Evolutionary conservation across 2,113 vertebrate genomes (phyloP), one percentile per base, ranked within the genome.

Genomic region (Rhinichthys klamathensis): DNA sequence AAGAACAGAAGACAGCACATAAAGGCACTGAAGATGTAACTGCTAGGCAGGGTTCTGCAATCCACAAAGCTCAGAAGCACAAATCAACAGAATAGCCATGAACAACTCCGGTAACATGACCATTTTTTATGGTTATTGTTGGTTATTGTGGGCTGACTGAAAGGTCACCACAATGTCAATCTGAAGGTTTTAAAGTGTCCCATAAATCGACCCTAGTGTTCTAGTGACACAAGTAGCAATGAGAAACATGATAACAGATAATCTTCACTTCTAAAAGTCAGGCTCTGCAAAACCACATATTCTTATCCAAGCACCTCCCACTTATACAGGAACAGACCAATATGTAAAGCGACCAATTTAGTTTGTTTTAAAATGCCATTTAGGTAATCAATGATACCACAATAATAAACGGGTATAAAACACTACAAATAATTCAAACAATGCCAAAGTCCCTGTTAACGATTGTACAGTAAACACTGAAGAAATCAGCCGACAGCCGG

Each of bases 1-100:
- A 72, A 83, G 81, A 73, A 83, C 81, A 72, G 49, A 72, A 56
- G 32, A 83, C 81, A 73, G 67, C 80, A 58, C 67, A 83, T 83
- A 83, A 83, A 83, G 32, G 23, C 32, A 1, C 81, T 72, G 67
- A 41, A 58, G 81, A 21, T 72, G 58, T 73, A 41, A 73, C 49
- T 70, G 80, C 80, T 56, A 82, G 67, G 2, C 30, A 25, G 81
- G 65, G 81, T 32, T 58, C 67, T 73, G 81, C 49, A 41, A 73
- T 83, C 46, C 65, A 73, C 49, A 58, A 56, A 56, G 23, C 65
- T 70, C 65, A 72, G 70, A 81, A 82, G 49, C 80, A 83, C 81
- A 83, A 83, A 81, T 80, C 58, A 80, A 65, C 78, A 80, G 11
- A 83, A 41, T 18, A 21, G 23, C 46, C 49, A 72, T 44, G 21